Evolutionary conservation across 2,113 vertebrate species (phyloP).

Genomic region (Echinops telfairi): DNA sequence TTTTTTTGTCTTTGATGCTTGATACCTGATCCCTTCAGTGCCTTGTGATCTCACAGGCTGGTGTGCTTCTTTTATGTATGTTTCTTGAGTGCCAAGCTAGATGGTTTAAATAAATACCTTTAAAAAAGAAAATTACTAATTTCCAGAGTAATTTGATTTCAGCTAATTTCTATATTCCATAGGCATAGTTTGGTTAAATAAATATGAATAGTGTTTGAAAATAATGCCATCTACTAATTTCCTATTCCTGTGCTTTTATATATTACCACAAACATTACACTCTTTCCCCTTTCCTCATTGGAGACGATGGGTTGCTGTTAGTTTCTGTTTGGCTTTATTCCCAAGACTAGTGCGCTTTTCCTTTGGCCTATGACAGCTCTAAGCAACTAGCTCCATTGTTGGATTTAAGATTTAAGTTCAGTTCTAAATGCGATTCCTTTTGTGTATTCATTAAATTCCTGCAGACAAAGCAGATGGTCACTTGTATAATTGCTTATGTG

Average conservation of each 20-base stretch:
- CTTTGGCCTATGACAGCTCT: constrained; percentile 58
- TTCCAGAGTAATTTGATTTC: background rate
- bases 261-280: background rate
- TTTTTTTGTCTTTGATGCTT: too few species aligned
- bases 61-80: background rate
- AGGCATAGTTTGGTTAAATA: background rate
- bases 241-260: background rate
- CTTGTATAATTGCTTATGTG: constrained; percentile 85
- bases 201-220: constrained; percentile 22
- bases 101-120: constrained; percentile 22
- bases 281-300: constrained; percentile 31
- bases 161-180: constrained; percentile 12
- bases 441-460: constrained; percentile 81
- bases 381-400: constrained; percentile 45
- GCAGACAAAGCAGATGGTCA: constrained; percentile 80
- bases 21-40: too few species aligned
- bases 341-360: constrained; percentile 35
- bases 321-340: constrained; percentile 65
- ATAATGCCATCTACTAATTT: constrained; percentile 35
- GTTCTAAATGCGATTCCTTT: constrained; percentile 80
- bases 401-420: constrained; percentile 80
- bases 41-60: too few species aligned
- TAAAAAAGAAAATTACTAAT: constrained; percentile 51
- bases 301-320: constrained; percentile 38
- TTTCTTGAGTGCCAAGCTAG: background rate